A percentile compares a stretch with the other conserved stretches of the same genome.
Evolutionary conservation across 2,797 vertebrate species (phyloP).

Genomic region (Phataginus tricuspis): DNA sequence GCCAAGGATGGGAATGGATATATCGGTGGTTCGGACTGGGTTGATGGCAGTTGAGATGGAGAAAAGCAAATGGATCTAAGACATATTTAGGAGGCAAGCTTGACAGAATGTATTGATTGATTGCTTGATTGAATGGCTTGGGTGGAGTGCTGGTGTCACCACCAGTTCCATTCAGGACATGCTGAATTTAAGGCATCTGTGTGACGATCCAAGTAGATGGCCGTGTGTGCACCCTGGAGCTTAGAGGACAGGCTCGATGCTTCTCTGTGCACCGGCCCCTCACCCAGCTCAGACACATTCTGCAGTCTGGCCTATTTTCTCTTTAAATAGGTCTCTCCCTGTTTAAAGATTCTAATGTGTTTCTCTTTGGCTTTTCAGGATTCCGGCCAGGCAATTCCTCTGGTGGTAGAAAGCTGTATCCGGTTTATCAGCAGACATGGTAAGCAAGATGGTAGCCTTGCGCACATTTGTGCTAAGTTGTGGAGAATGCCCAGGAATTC

Average conservation of each 20-base stretch:
- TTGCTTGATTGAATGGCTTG: not conserved
- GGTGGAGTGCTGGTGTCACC: not conserved
- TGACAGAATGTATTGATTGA: not conserved
- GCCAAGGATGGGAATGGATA: not conserved
- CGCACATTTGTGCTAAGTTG: conserved; percentile 46
- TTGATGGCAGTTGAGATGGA: not conserved
- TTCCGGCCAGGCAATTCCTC: conserved; percentile 93
- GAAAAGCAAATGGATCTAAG: not conserved
- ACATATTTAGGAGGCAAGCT: not conserved
- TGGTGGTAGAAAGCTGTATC: conserved; percentile 99
- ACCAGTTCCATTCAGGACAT: not conserved
- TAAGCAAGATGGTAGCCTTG: conserved; percentile 81
- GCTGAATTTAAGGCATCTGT: not conserved
- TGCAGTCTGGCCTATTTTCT: not conserved
- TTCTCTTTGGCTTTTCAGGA: conserved; percentile 87
- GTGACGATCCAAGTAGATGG: not conserved
- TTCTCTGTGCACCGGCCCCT: not conserved
- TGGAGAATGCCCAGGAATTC: conserved; percentile 57
- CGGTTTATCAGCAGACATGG: conserved; percentile 98
- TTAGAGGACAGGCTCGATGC: not conserved
- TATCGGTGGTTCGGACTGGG: not conserved
- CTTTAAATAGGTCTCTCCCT: conserved; percentile 12
- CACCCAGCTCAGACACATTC: not conserved
- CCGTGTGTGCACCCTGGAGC: not conserved
- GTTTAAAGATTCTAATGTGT: conserved; percentile 23